Conservation (phyloP, 2,113 vertebrate species). For the Saccopteryx bilineata region DNA sequence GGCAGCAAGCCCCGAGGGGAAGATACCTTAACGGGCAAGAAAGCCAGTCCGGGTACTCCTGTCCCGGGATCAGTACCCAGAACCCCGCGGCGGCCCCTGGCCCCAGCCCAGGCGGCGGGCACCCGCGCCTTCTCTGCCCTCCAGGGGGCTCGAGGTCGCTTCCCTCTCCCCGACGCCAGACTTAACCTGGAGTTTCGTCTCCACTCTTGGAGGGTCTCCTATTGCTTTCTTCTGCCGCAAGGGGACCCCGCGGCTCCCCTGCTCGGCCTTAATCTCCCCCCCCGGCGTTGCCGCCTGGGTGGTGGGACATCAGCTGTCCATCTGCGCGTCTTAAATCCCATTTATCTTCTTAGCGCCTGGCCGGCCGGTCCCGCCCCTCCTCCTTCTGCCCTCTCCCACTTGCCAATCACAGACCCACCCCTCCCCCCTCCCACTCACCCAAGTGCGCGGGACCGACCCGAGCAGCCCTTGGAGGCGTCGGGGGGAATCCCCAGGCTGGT, state of each 20-base stretch:
- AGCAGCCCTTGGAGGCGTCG: neutral
- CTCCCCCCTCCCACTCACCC: neutral
- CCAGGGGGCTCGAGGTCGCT: neutral
- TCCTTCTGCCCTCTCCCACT: neutral
- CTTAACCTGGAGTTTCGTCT: neutral
- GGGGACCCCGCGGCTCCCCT: neutral
- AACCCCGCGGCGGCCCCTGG: neutral
- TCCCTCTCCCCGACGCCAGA: neutral
- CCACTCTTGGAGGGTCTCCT: neutral
- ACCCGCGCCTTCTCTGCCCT: neutral
- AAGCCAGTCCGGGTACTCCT: neutral
- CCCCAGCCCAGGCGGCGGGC: neutral
- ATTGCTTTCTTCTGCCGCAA: neutral
- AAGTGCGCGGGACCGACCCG: neutral
- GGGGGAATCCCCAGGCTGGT: neutral
- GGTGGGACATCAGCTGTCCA: constrained; percentile 78
- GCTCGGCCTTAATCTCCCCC: constrained; percentile 39
- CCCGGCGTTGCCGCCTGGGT: constrained; percentile 67
- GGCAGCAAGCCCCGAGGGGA: neutral
- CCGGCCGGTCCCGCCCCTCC: constrained; percentile 71
- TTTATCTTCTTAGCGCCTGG: constrained; percentile 86
- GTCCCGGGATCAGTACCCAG: neutral
- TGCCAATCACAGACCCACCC: neutral
- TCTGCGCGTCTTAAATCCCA: constrained; percentile 82
- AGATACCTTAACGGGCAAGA: neutral